phyloP scores from a whole-genome alignment of 1,140 invertebrate species.

The Ooceraea biroi region DNA sequence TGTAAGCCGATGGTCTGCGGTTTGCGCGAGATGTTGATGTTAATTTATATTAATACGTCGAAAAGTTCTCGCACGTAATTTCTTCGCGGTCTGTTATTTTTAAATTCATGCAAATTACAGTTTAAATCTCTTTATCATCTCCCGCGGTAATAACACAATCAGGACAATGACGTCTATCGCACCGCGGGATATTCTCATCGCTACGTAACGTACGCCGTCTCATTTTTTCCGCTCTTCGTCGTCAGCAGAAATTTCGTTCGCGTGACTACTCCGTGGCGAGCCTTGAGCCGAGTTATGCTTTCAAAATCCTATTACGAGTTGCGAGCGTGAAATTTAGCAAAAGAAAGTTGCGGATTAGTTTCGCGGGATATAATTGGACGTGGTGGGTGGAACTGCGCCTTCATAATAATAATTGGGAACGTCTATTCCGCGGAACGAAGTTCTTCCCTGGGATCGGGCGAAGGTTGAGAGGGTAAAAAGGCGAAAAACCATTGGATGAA shows the following conservation, averaged over 20 bases:
- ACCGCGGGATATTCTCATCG: constrained; percentile 37
- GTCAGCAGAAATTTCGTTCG: constrained; percentile 66
- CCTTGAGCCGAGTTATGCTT: constrained; percentile 65
- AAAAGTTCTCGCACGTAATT: constrained; percentile 5
- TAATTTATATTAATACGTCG: constrained; percentile 27
- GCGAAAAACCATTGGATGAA: constrained; percentile 3
- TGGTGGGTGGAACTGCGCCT: constrained; percentile 69
- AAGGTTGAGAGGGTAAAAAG: not conserved
- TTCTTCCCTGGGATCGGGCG: constrained; percentile 22
- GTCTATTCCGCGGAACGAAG: constrained; percentile 67
- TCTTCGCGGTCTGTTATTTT: constrained; percentile 9
- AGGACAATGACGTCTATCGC: constrained; percentile 30
- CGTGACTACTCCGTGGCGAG: constrained; percentile 58
- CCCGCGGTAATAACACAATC: not conserved
- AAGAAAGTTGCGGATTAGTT: constrained; percentile 75
- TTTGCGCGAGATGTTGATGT: too few relatives aligned
- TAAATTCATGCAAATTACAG: constrained; percentile 35
- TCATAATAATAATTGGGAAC: constrained; percentile 74
- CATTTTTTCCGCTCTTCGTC: constrained; percentile 22
- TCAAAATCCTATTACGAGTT: constrained; percentile 72
- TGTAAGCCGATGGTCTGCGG: not conserved
- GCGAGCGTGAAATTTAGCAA: constrained; percentile 71
- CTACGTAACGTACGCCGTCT: constrained; percentile 35
- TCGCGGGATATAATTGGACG: constrained; percentile 73
- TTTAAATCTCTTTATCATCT: constrained; percentile 43